Evolutionary conservation across 2,113 vertebrate genomes (phyloP), one percentile per base, ranked within the genome.

Genomic region (Notarius quadriscutis): DNA sequence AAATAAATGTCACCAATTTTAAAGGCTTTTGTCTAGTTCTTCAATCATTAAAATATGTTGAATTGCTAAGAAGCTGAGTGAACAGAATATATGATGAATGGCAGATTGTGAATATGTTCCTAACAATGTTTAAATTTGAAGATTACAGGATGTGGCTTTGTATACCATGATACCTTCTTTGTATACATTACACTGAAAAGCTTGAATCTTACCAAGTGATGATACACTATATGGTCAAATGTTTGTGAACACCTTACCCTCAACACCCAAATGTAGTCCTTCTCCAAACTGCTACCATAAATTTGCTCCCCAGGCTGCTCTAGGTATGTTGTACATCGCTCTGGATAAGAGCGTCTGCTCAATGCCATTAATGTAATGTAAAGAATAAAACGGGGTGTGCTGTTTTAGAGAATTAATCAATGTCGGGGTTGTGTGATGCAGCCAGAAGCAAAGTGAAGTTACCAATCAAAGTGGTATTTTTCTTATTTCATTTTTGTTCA

Each of bases 1-100:
- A 96, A 99, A 98, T 98, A 99, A 98, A 97, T 95, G 94, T 96
- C 93, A 95, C 95, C 86, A 94, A 96, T 95, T 96, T 96, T 91
- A 83, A 92, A 92, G 88, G 87, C 41, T 83, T 5, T 58, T 18
- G 10, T 48, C 10, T n/a, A 50, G 20, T 80, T 57, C 65, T 4
- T 9, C 20, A 58, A 3, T 82, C 53, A 18, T 17, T 58, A 18
- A 20, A 6, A 3, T 53, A 53, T 53, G 51, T 58, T 80, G 55
- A 30, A 34, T 30, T 34, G 48, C 18, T 50, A 75, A 75, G 4
- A 75, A 7, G 7, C 15, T 41, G 4, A 17, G 15, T 67, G 25
- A 67, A 27, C 25, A 67, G 63, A 67, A 27, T 27, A n/a, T 12
- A 67, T 9, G 10, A 62, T 62, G 63, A 25, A 25, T n/a, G 63